Conservation (phyloP, 2,888 invertebrate genomes). For the Synanthedon tipuliformis region DNA sequence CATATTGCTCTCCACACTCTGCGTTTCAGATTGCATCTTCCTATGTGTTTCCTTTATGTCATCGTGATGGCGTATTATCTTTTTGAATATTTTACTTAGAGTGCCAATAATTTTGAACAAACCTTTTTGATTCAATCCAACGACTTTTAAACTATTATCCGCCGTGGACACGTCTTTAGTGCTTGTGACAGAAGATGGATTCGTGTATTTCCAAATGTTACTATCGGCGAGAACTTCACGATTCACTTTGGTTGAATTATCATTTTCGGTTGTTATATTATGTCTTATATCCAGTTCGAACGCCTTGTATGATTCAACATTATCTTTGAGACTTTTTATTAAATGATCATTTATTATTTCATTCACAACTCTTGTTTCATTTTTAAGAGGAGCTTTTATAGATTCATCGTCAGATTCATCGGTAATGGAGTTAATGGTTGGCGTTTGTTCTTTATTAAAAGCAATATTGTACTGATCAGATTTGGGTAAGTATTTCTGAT, state of each 20-base stretch:
- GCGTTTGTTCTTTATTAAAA: conserved; percentile 6
- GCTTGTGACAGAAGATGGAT: conserved; percentile 22
- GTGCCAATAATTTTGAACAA: conserved; percentile 48
- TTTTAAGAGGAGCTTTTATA: conserved; percentile 4
- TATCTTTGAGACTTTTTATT: too few species aligned
- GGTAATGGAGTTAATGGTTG: not conserved
- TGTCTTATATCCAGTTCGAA: too few species aligned
- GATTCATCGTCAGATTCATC: conserved; percentile 6
- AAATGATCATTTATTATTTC: not conserved
- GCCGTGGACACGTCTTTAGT: conserved; percentile 34
- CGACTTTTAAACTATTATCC: conserved; percentile 15
- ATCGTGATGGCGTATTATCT: conserved; percentile 47
- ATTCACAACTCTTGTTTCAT: conserved; percentile 2
- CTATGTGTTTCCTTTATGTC: conserved; percentile 43
- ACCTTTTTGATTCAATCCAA: conserved; percentile 32
- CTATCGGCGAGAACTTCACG: conserved; percentile 31
- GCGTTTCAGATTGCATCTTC: conserved; percentile 27
- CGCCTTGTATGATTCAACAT: too few species aligned
- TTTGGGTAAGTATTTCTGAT: conserved; percentile 14
- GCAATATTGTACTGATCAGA: not conserved
- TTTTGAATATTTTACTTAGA: conserved; percentile 53
- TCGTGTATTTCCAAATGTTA: conserved; percentile 32
- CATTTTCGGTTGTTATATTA: too few species aligned
- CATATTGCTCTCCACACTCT: conserved; percentile 32
- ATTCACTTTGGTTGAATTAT: conserved; percentile 14